Base-by-base conservation (phyloP, 2,888 invertebrate genomes). In the Thalpophila matura region DNA sequence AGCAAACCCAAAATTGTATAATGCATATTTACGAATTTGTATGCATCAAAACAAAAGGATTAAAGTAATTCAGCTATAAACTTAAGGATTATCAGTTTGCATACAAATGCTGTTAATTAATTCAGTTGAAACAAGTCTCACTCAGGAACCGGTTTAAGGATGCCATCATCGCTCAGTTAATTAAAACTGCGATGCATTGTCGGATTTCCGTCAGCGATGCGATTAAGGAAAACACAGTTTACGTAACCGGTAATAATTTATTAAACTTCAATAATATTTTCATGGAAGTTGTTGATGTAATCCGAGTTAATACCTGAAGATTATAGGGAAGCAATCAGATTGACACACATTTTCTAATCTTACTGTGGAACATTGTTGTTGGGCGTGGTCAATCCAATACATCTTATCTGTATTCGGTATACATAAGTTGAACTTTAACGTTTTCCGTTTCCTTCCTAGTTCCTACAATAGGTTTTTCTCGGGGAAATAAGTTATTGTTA, bases 91-190 rank as follows among this genome's bases (percentile, higher is more conserved):
- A 77, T 77, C 59, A 42, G 14, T 14, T 5, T 55, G 59, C 63
- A 73, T 70, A 55, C 27, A 70, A 65, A 65, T 69, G 54, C 4
- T 20, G 6, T 42, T 55, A 55, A 53, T 54, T 65, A 68, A 55
- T 59, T 61, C 29, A 59, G 64, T 33, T 50, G 6, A 40, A 54
- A 55, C 51, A 31, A 27, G 47, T 53, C 16, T 63, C 6, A 35
- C 16, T 35, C 49, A 50, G 20, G 38, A 61, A 78, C 78, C 51
- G 53, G 77, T 77, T 77, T 49, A 27, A 47, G 46, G 46, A 70
- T 77, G 78, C 33, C 68, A 75, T 77, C 77, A 77, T 75, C 65
- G 27, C 38, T 45, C 22, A 56, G 16, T 29, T 51, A 60, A 60
- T 72, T 51, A 72, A 37, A 42, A 60, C 20, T 37, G 29, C 50